Conservation (phyloP, 23 tunicate genomes). For the Oikopleura albicans region DNA sequence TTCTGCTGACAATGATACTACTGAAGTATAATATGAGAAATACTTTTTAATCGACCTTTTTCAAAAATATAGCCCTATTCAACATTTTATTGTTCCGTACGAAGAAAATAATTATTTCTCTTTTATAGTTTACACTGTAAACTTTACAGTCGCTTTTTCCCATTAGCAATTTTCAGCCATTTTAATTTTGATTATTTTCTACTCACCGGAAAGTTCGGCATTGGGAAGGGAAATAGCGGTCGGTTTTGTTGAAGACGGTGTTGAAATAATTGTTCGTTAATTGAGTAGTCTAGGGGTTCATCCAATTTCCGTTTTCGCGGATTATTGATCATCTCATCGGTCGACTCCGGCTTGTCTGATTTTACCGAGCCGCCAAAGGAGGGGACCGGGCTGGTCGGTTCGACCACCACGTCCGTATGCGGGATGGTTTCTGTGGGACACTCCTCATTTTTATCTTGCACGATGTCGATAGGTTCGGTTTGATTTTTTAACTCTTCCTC, state of each 20-base stretch:
- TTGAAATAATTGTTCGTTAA: background rate
- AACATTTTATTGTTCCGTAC: too few species aligned
- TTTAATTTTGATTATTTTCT: too few species aligned
- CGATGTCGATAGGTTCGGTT: background rate
- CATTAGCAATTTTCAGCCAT: too few species aligned
- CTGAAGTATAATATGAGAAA: too few species aligned
- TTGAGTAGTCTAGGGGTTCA: background rate
- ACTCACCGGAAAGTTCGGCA: background rate
- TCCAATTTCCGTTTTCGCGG: background rate
- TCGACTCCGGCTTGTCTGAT: background rate
- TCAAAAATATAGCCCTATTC: too few species aligned
- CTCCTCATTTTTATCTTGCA: background rate
- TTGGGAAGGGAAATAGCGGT: background rate
- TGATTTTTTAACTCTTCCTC: background rate
- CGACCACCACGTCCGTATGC: background rate
- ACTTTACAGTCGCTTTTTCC: too few species aligned
- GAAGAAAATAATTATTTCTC: too few species aligned
- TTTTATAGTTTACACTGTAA: too few species aligned
- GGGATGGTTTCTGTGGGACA: background rate
- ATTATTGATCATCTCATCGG: background rate
- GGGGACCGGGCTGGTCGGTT: background rate
- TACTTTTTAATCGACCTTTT: too few species aligned
- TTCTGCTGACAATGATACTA: too few species aligned
- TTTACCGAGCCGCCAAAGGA: background rate
- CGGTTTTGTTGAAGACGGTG: background rate